Evolutionary conservation across 1,140 invertebrate genomes (phyloP).

Genomic region (Centruroides vittatus): DNA sequence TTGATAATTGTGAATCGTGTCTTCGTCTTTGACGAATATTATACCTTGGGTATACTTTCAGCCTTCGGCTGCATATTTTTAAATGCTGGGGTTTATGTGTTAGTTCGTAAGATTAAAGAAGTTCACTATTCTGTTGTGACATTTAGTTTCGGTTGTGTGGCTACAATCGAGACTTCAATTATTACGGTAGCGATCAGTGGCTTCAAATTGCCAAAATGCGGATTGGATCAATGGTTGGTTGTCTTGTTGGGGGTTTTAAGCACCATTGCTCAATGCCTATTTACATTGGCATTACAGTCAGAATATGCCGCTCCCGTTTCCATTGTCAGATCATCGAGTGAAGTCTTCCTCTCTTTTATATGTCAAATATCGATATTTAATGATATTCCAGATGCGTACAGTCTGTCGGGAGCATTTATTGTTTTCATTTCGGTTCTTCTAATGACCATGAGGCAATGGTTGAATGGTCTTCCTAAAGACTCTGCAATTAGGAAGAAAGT

Average conservation of each 20-base stretch:
- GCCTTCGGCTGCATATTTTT: constrained; percentile 71
- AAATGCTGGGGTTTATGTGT: constrained; percentile 72
- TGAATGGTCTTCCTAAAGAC: no score
- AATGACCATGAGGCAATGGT: no score
- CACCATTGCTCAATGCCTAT: constrained; percentile 69
- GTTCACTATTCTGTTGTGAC: constrained; percentile 4
- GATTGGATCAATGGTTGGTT: constrained; percentile 57
- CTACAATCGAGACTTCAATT: constrained; percentile 59
- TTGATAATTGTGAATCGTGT: constrained; percentile 1
- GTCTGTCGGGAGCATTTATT: constrained; percentile 42
- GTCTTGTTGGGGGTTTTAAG: constrained; percentile 67
- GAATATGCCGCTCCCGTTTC: constrained; percentile 82
- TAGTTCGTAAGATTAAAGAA: constrained; percentile 68
- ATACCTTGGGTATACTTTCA: constrained; percentile 47
- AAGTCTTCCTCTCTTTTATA: constrained; percentile 79
- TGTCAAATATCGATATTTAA: constrained; percentile 53
- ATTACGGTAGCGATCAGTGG: constrained; percentile 50
- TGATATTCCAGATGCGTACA: constrained; percentile 63
- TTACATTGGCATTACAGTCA: constrained; percentile 67
- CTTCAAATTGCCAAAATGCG: constrained; percentile 61
- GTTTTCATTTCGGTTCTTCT: no score
- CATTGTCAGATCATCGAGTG: constrained; percentile 60
- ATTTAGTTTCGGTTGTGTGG: constrained; percentile 35
- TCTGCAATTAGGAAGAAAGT: no score
- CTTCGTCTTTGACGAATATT: not conserved